A percentile compares a stretch with the other conserved stretches of the same genome.
phyloP scores from a whole-genome alignment of 2,113 vertebrate genomes.

The Porphyrio hochstetteri region DNA sequence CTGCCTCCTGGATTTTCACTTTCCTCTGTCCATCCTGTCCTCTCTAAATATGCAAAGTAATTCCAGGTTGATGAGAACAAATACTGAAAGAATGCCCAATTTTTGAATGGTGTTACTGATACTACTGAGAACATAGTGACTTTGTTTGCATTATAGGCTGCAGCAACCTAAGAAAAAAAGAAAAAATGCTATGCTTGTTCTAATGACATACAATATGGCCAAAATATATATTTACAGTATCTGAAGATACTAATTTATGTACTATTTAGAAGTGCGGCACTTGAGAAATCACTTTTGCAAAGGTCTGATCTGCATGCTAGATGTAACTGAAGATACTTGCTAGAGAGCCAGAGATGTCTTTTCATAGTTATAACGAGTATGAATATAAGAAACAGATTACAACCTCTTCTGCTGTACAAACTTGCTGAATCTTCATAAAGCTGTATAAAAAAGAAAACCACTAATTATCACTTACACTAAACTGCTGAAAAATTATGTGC shows the following conservation, averaged over 20 bases:
- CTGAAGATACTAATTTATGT: neutral
- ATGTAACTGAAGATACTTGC: neutral
- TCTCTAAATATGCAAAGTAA: neutral
- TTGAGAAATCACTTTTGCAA: neutral
- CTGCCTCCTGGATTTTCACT: neutral
- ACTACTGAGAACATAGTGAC: neutral
- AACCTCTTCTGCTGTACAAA: neutral
- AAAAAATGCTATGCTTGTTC: neutral
- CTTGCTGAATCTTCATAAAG: neutral
- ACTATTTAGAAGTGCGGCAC: neutral
- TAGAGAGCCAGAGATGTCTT: neutral
- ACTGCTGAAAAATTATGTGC: neutral
- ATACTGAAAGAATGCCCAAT: neutral
- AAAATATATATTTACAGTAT: neutral
- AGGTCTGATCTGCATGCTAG: neutral
- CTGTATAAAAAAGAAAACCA: neutral
- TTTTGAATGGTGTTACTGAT: neutral
- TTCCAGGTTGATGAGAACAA: neutral
- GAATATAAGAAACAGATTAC: neutral
- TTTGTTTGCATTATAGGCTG: neutral
- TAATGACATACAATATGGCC: neutral
- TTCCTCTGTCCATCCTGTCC: neutral
- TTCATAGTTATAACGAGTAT: neutral
- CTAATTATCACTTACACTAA: neutral
- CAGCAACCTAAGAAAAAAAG: neutral